Base-by-base conservation (phyloP, 2,888 invertebrate species). In the Odiellus spinosus region DNA sequence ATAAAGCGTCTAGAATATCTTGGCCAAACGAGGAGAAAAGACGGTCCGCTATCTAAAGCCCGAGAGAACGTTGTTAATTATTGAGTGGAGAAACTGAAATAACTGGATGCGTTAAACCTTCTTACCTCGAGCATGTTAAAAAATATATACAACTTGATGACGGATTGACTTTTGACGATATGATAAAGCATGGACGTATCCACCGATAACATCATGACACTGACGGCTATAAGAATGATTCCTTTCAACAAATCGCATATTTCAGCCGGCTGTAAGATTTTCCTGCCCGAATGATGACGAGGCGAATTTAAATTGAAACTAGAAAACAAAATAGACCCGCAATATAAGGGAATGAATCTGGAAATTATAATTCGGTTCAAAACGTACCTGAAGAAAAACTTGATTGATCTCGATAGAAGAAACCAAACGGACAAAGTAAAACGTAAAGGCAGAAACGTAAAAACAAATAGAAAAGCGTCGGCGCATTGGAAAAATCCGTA, bases 111-210 rank as follows among this genome's bases (percentile, higher is more conserved):
- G n/a, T n/a, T n/a, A n/a, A n/a, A n/a, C n/a, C n/a, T 46, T 45
- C 61, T 59, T 62, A 93, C 91, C 72, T 99, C 98, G 50, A 98
- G 70, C 93, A 98, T 98, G 66, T 99, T 99, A 67, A 90, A 99
- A 71, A 98, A 95, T 64, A 99, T 93, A 64, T 99, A 99, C 56
- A 99, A 71, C 64, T 99, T 99, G 67, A 99, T 96, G 53, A 96
- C 91, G 55, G 95, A 93, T 64, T 99, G 98, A 60, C 93, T 93
- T 45, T 70, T 61, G 10, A 72, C 68, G 59, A 95, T 73, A 67
- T 98, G 96, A 69, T 98, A 98, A 73, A 96, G 80, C 74, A 96
- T 86, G 57, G 93, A 95, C 36, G 91, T 93, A 65, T 99, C 98
- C 54, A 98, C 81, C 60, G 85, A 83, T 61, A 84, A 80, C 75